Evolutionary conservation across 2,888 invertebrate species (phyloP).

Genomic region (Campoplex nolae): DNA sequence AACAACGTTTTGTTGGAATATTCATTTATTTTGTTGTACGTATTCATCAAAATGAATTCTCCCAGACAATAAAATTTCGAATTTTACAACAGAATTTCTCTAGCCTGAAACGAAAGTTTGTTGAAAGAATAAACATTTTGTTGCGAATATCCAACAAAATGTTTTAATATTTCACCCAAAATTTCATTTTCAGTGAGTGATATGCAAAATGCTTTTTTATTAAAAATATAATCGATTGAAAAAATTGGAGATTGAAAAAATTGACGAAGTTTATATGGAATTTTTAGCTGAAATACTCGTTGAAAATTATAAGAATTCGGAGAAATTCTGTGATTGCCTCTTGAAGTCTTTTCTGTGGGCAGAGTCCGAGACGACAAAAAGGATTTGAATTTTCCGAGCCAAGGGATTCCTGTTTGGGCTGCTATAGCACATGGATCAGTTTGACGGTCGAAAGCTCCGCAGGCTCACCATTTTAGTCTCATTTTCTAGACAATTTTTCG

Average conservation of each 20-base stretch:
- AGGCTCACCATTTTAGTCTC: background rate
- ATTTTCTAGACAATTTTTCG: constrained; percentile 7
- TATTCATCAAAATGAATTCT: too few species aligned
- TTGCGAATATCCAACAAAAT: too few species aligned
- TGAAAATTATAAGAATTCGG: background rate
- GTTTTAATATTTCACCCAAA: too few species aligned
- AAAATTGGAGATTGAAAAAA: background rate
- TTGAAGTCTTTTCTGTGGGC: background rate
- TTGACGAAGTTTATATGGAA: background rate
- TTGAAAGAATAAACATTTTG: too few species aligned
- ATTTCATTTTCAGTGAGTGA: too few species aligned
- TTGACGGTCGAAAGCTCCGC: background rate
- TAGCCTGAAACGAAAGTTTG: too few species aligned
- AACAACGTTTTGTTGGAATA: too few species aligned
- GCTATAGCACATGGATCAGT: constrained; percentile 18
- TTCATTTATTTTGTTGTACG: too few species aligned
- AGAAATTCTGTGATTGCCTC: too few species aligned
- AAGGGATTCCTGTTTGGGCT: constrained; percentile 56
- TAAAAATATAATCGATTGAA: background rate
- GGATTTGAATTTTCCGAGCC: constrained; percentile 61
- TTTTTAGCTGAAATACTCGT: background rate
- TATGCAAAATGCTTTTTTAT: too few species aligned
- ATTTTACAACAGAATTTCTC: too few species aligned
- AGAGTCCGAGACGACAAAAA: constrained; percentile 6
- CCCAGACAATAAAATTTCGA: too few species aligned